Base-by-base conservation (phyloP, 2,888 invertebrate species). In the Mythimna impura region DNA sequence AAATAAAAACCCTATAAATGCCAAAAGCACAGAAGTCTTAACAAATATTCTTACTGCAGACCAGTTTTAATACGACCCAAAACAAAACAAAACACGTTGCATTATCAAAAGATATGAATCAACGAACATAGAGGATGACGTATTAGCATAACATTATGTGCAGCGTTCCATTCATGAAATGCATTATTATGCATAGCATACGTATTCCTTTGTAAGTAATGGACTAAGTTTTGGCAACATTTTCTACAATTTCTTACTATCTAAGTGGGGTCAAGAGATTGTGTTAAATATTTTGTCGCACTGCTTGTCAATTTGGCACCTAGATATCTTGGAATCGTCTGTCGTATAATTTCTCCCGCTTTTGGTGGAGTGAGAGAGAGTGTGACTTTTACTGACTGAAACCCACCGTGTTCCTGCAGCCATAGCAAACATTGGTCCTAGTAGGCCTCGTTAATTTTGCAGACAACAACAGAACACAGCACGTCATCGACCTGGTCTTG, bases 111-210 rank as follows among this genome's bases (percentile, higher is more conserved):
- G 61, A 81, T 68, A 69, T 52, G 50, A 69, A 79, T 74, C 74
- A 60, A 66, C 54, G 57, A 66, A 71, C 60, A 74, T 62, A 47
- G 34, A 55, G 54, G 71, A 65, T 83, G 75, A 71, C 60, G 54
- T 62, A 73, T 82, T 82, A 79, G 69, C 69, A 80, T 80, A 71
- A 71, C 71, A 69, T 62, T 66, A 55, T 66, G 57, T 71, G 68
- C 68, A 66, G 50, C 69, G 43, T 57, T 62, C 54, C 68, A 83
- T 71, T 71, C 66, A 75, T 22, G 43, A 71, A 60, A 71, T 71
- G 66, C 75, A 74, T 83, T 80, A 69, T 71, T 75, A 75, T 79
- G 83, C 81, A 81, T 79, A 66, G 54, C 69, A 66, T 67, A 71
- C 52, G 65, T 61, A 54, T 64, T 25, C 30, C 52, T 54, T 69